Base-by-base conservation (phyloP, 2,113 vertebrate species). In the Chunga burmeisteri region DNA sequence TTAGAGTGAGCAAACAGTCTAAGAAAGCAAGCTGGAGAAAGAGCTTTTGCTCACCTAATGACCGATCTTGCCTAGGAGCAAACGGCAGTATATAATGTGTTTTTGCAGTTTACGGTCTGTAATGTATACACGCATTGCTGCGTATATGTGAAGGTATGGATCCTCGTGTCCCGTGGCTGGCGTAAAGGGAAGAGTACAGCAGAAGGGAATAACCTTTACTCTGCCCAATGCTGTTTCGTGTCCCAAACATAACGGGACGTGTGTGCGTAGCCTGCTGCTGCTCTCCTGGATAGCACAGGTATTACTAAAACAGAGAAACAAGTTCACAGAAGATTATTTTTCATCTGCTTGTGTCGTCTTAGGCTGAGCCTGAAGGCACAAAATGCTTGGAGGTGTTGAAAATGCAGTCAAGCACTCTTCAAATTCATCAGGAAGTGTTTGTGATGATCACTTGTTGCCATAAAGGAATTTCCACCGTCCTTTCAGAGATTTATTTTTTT, bases 91-190 rank as follows among this genome's bases (percentile, higher is more conserved):
- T 26, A 4, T 30, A 12, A 22, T 0, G 7, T 11, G 23, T 29
- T 34, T 34, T 34, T 55, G 59, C 59, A 30, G 10, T 25, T 52
- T 32, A 6, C 27, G 40, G 36, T 29, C 55, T 34, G 13, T 7
- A 22, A 3, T 4, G 15, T 7, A 2, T 26, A 4, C 4, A 1
- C 4, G 0, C 0, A 0, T 8, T 13, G 32, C 27, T n/a, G 27
- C 22, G n/a, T 13, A 2, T 13, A 2, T 13, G 15, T 22, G 30
- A 25, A 36, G 34, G 21, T 18, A 7, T 42, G 55, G 55, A 40
- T 71, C 58, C 44, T 74, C 5, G 0, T 7, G 1, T 34, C 62
- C 32, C 8, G 2, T 7, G 46, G 36, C 40, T 71, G n/a, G 6
- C 38, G 44, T 53, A 22, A 50, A 70, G 15, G 26, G 14, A 25